Evolutionary conservation across 2,113 vertebrate genomes (phyloP).

Genomic region (Hippocampus guttulatus): DNA sequence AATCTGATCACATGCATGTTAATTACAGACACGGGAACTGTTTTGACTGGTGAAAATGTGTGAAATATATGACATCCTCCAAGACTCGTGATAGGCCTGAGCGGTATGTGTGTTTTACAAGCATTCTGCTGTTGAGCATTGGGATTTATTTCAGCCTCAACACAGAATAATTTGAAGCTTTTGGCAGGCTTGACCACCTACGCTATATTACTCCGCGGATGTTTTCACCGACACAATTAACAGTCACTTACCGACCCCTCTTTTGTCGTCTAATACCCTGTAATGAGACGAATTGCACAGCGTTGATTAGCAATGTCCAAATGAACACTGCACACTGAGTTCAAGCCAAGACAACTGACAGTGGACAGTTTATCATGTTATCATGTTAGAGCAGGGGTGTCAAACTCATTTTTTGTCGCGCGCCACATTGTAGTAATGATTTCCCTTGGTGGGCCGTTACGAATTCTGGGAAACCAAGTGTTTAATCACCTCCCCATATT

Average conservation of each 20-base stretch:
- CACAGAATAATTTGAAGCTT: neutral
- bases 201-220: neutral
- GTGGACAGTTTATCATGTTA: neutral
- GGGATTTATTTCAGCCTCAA: neutral
- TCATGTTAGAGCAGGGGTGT: no score
- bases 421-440: no score
- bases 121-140: neutral
- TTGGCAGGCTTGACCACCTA: constrained; percentile 1
- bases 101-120: neutral
- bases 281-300: constrained; percentile 19
- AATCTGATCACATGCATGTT: no score
- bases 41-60: no score
- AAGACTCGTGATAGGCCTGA: neutral
- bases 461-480: no score
- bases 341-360: constrained; percentile 20
- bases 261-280: constrained; percentile 8
- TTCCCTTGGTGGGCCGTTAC: no score
- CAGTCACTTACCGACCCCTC: constrained; percentile 8
- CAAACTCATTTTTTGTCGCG: no score
- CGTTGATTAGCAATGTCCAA: constrained; percentile 22
- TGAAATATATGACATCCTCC: no score
- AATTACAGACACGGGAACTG: no score
- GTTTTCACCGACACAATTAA: constrained; percentile 13
- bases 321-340: neutral
- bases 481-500: no score